Evolutionary conservation across 2,888 invertebrate species (phyloP), one percentile per base, ranked within the genome.

Genomic region (Tetragonisca angustula): DNA sequence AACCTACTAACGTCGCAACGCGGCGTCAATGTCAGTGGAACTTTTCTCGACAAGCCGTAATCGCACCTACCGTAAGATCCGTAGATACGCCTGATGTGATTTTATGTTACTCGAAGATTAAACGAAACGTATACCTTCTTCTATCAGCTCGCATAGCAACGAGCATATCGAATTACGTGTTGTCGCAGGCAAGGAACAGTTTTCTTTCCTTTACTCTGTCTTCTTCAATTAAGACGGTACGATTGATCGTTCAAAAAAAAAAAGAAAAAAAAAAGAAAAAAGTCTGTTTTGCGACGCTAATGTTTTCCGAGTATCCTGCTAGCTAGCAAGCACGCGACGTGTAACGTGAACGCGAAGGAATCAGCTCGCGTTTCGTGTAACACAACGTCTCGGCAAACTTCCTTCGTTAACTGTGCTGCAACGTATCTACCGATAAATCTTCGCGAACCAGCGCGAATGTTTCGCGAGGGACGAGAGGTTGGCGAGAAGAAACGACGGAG

Each of bases 361-460:
- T 17, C 11, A 15, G 64, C 19, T 56, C 68, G 49, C 59, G 52
- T 32, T 62, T 69, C 69, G 73, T 21, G 74, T 73, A 78, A 74
- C 77, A 67, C 78, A 76, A 84, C 70, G 54, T 81, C 59, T n/a
- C 69, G 76, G 19, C 85, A 64, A 81, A 69, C 43, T 74, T 78
- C 32, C 77, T 85, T 76, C 78, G 21, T 70, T 76, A 62, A 69
- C 70, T 81, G 65, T 64, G 79, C 81, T 75, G 68, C 75, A 81
- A 56, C 54, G 61, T 76, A 54, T 81, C 65, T 79, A 77, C 70
- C 0, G 71, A 71, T 84, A 70, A 77, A 64, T 74, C 59, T 76
- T 50, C 72, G 32, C 36, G 67, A 77, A 76, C 27, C 52, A 50
- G n/a, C 56, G 70, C 52, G 52, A 61, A 32, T 32, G 59, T 24